phyloP scores from a whole-genome alignment of 2,797 vertebrate species.

The Sphenodon punctatus region DNA sequence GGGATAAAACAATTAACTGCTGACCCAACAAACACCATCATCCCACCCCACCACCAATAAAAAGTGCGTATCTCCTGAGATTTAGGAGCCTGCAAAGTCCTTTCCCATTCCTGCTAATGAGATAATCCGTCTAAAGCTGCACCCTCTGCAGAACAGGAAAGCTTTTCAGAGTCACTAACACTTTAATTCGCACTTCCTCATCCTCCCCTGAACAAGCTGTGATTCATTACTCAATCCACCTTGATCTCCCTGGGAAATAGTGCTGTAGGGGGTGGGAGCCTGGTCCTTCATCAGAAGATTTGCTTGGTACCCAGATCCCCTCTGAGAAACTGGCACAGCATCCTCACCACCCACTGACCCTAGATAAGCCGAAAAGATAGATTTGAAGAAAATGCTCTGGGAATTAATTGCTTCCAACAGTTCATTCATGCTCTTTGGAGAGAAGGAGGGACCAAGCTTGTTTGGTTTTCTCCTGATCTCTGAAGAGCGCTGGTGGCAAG shows the following conservation, averaged over 20 bases:
- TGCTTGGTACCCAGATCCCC: not conserved
- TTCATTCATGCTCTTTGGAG: rapidly evolving
- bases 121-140: constrained; percentile 69
- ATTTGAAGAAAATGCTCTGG: not conserved
- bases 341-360: rapidly evolving
- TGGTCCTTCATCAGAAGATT: not conserved
- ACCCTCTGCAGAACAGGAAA: constrained; percentile 57
- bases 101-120: constrained; percentile 65
- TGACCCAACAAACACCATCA: constrained; percentile 45
- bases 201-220: constrained; percentile 58
- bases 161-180: constrained; percentile 70
- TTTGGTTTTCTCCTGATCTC: not conserved
- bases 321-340: not conserved
- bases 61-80: constrained; percentile 49
- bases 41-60: constrained; percentile 2
- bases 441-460: not conserved
- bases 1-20: constrained; percentile 66
- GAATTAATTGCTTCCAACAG: not conserved
- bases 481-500: not conserved
- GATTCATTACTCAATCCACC: constrained; percentile 65
- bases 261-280: not conserved
- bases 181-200: constrained; percentile 72
- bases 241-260: constrained; percentile 70
- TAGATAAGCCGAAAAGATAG: not conserved
- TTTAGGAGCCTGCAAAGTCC: constrained; percentile 27